Base-by-base conservation (phyloP, 2,113 vertebrate species). In the Odocoileus virginianus region DNA sequence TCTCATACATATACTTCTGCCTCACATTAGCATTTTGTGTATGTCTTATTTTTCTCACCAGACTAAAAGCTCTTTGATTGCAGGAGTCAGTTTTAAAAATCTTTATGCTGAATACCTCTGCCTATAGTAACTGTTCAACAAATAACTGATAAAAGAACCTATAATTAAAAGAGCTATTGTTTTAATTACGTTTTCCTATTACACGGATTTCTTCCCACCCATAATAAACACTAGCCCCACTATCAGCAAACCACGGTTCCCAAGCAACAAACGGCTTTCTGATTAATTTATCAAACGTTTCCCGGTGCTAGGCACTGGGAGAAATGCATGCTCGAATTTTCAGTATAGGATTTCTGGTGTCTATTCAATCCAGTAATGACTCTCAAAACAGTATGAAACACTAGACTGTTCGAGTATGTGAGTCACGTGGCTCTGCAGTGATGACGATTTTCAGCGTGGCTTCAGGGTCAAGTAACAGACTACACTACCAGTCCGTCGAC, bases 361-460 rank as follows among this genome's bases (percentile, higher is more conserved):
- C 60, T 43, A 81, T 83, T 87, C 78, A 30, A 43, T 71, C 47
- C 54, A 95, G 57, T 7, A 45, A 36, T 3, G 78, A 93, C 27
- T 89, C 67, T 61, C 13, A 89, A 87, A 74, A 94, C 0, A 86
- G 45, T 45, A 55, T 9, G 21, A 47, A 87, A 87, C 87, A 27
- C 88, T 23, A 36, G 57, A 12, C 67, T n/a, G 50, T 7, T 60
- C 27, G 19, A 6, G 45, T 16, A 54, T 74, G 86, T 28, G 36
- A 74, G 71, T 96, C 98, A 92, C 96, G 96, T 81, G 98, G 84
- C 81, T 96, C 89, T 94, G 96, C 95, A 89, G 60, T 16, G 90
- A 23, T 25, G 9, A 55, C 30, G 71, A 58, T 1, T 15, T 74
- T 87, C 67, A 91, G 15, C 60, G 57, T 27, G 33, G 47, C 64